phyloP scores from a whole-genome alignment of 1,140 invertebrate species.

The Rhizoglyphus robini region DNA sequence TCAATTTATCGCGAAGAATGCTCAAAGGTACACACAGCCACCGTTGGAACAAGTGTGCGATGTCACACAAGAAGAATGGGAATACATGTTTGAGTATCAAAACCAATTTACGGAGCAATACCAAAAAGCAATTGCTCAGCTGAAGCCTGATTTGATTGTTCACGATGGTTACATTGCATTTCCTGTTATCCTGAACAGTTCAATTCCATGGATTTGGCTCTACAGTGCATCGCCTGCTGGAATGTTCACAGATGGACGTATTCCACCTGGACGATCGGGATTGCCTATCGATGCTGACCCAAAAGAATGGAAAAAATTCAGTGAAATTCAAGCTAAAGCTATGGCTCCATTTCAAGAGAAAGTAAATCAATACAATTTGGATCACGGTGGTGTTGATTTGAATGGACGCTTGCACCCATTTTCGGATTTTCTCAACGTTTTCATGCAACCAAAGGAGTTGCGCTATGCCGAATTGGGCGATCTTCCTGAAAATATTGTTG shows the following conservation, averaged over 20 bases:
- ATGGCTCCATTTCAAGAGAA: neutral
- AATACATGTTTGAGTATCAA: neutral
- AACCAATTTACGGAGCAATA: neutral
- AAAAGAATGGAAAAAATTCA: neutral
- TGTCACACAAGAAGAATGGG: neutral
- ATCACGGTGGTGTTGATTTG: neutral
- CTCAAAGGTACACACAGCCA: neutral
- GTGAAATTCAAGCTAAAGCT: neutral
- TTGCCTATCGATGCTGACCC: neutral
- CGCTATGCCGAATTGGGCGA: neutral
- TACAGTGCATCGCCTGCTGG: neutral
- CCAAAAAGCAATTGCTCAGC: neutral
- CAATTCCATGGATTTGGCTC: constrained; percentile 10
- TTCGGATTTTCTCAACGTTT: constrained; percentile 18
- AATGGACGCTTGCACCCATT: neutral
- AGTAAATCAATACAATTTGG: neutral
- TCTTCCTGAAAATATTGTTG: constrained; percentile 8
- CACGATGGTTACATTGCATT: neutral
- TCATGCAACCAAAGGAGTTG: constrained; percentile 16
- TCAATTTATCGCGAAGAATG: neutral
- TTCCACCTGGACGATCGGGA: neutral
- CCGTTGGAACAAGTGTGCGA: neutral
- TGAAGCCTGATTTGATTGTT: constrained; percentile 1
- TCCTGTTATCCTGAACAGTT: neutral
- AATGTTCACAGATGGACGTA: neutral